Percentiles rank a stretch among this genome's conserved stretches.
Conservation (phyloP, 2,888 invertebrate species). For the Oscheius sp. region DNA sequence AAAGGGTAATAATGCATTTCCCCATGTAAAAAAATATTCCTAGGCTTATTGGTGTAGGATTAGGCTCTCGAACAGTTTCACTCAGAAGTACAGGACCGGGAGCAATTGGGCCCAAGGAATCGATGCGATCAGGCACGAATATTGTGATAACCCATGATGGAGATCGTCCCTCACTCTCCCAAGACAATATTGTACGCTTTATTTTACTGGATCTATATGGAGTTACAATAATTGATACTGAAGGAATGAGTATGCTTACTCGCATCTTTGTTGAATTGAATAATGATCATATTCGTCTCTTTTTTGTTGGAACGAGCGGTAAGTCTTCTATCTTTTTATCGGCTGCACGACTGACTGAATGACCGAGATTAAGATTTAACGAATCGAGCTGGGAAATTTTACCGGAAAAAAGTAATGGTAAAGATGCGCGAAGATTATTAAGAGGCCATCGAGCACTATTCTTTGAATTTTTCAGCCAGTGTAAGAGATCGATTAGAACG, state of each 20-base stretch:
- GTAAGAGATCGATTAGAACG: slow-evolving; percentile 48
- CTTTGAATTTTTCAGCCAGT: slow-evolving; percentile 31
- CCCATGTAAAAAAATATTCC: not conserved
- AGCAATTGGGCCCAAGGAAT: slow-evolving; percentile 37
- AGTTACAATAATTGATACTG: slow-evolving; percentile 42
- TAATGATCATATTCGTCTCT: slow-evolving; percentile 49
- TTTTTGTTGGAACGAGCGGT: slow-evolving; percentile 44
- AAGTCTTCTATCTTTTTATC: too few species aligned
- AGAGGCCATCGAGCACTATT: too few species aligned
- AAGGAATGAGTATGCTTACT: slow-evolving; percentile 41
- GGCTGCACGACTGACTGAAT: too few species aligned
- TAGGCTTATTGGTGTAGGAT: slow-evolving; percentile 52
- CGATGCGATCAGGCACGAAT: slow-evolving; percentile 42
- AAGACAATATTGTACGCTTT: slow-evolving; percentile 38
- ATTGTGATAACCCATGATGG: slow-evolving; percentile 51
- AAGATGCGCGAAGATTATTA: too few species aligned
- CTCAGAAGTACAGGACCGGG: slow-evolving; percentile 38
- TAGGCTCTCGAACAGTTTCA: slow-evolving; percentile 52
- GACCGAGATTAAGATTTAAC: too few species aligned
- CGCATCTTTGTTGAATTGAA: slow-evolving; percentile 53
- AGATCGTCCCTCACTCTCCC: slow-evolving; percentile 27
- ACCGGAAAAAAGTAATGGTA: too few species aligned
- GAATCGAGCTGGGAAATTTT: too few species aligned
- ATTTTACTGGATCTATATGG: slow-evolving; percentile 44
- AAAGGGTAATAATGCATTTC: slow-evolving; percentile 36